Percentiles rank a stretch among this genome's conserved stretches.
Evolutionary conservation across 2,888 invertebrate species (phyloP).

Genomic region (Lamellibrachia satsuma): DNA sequence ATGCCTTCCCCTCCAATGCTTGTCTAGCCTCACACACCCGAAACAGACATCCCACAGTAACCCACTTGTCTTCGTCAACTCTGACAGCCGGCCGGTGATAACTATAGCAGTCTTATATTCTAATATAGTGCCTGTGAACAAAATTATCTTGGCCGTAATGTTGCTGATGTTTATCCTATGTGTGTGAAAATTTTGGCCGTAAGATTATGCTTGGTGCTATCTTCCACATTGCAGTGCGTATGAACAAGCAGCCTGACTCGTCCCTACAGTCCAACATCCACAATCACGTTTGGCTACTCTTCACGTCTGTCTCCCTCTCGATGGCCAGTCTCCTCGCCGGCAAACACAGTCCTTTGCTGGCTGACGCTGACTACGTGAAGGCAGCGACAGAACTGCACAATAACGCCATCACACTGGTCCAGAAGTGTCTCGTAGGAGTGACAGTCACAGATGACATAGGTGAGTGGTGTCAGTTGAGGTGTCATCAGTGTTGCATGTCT

Average conservation of each 20-base stretch:
- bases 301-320: constrained; percentile 56
- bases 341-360: constrained; percentile 26
- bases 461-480: neutral
- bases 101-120: neutral
- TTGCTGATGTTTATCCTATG: neutral
- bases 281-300: constrained; percentile 63
- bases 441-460: neutral
- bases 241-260: constrained; percentile 55
- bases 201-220: neutral
- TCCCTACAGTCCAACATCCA: constrained; percentile 61
- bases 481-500: neutral
- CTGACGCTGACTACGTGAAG: constrained; percentile 54
- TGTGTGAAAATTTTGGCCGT: too few relatives aligned
- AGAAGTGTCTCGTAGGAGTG: constrained; percentile 45
- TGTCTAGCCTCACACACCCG: too few relatives aligned
- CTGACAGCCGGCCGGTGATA: too few relatives aligned
- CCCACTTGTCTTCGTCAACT: too few relatives aligned
- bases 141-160: neutral
- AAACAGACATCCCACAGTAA: too few relatives aligned
- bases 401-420: constrained; percentile 54
- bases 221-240: constrained; percentile 46
- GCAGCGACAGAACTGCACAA: constrained; percentile 57
- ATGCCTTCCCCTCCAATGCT: too few relatives aligned
- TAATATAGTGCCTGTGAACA: neutral
- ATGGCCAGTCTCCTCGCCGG: constrained; percentile 55